Evolutionary conservation across 2,113 vertebrate species (phyloP).

Genomic region (Heteronetta atricapilla): DNA sequence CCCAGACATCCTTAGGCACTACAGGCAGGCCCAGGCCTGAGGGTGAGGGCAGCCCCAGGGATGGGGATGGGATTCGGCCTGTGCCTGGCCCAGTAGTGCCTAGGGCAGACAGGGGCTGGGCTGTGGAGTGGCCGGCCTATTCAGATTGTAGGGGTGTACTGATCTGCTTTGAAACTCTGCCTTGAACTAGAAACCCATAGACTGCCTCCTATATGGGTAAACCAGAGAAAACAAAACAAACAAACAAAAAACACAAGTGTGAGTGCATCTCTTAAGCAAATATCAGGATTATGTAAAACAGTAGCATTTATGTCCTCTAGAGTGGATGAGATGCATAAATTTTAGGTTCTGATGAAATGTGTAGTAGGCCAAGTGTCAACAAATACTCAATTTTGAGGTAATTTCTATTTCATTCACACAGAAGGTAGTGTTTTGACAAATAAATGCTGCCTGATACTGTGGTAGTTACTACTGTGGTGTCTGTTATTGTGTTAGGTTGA

Average conservation of each 20-base stretch:
- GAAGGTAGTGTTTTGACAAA: background rate
- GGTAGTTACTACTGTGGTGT: background rate
- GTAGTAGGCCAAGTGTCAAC: background rate
- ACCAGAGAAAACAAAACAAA: background rate
- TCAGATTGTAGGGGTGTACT: too few species aligned
- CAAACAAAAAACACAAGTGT: too few species aligned
- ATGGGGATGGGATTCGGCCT: too few species aligned
- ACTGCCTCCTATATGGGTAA: background rate
- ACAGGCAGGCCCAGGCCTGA: too few species aligned
- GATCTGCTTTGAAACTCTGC: too few species aligned
- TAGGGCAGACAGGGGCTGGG: background rate
- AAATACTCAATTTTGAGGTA: background rate
- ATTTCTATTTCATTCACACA: background rate
- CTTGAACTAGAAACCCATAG: background rate
- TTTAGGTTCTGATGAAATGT: background rate
- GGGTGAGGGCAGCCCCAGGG: too few species aligned
- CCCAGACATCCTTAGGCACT: rapidly evolving
- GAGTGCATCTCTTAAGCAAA: background rate
- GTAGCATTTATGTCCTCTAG: background rate
- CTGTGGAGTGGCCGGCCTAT: too few species aligned
- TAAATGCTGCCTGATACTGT: background rate
- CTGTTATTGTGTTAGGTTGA: background rate
- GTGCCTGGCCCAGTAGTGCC: too few species aligned
- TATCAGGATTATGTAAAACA: background rate
- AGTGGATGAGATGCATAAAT: background rate